Conservation (phyloP, 53 echinoderm and acorn worm species). For the Arbacia lixula region DNA sequence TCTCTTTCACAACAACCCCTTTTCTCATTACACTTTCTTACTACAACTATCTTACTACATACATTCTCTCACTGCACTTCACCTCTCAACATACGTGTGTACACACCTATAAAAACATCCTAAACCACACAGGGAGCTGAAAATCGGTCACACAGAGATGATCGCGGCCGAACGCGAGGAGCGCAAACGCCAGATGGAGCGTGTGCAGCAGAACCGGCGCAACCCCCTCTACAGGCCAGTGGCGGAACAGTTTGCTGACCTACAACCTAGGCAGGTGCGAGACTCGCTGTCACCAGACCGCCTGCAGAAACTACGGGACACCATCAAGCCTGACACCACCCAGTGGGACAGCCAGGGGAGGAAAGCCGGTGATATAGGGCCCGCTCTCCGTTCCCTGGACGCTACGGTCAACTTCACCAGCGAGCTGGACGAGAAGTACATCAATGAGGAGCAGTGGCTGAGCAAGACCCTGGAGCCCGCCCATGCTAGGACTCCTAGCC, state of each 20-base stretch:
- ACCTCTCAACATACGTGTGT: background rate
- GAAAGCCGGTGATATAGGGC: conserved; percentile 63
- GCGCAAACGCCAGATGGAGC: conserved; percentile 78
- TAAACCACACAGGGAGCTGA: conserved; percentile 74
- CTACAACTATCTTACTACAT: background rate
- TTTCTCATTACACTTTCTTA: conserved; percentile 2
- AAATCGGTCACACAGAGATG: conserved; percentile 72
- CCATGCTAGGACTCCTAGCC: conserved; percentile 55
- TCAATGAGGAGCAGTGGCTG: conserved; percentile 78
- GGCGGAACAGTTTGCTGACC: conserved; percentile 77
- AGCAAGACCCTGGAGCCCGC: conserved; percentile 83
- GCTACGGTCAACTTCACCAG: conserved; percentile 85
- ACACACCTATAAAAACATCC: background rate
- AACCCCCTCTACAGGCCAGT: conserved; percentile 85
- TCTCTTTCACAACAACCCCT: background rate
- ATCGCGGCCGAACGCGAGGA: conserved; percentile 71
- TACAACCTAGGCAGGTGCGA: conserved; percentile 64
- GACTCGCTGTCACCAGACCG: conserved; percentile 83
- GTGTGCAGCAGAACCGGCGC: conserved; percentile 70
- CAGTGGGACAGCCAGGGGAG: conserved; percentile 88
- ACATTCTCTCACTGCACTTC: background rate
- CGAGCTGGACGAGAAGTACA: conserved; percentile 63
- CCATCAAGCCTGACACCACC: conserved; percentile 78
- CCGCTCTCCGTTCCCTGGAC: conserved; percentile 83
- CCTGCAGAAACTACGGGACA: conserved; percentile 62